Conservation (phyloP, 2,797 vertebrate genomes). For the Rhynchonycteris naso region DNA sequence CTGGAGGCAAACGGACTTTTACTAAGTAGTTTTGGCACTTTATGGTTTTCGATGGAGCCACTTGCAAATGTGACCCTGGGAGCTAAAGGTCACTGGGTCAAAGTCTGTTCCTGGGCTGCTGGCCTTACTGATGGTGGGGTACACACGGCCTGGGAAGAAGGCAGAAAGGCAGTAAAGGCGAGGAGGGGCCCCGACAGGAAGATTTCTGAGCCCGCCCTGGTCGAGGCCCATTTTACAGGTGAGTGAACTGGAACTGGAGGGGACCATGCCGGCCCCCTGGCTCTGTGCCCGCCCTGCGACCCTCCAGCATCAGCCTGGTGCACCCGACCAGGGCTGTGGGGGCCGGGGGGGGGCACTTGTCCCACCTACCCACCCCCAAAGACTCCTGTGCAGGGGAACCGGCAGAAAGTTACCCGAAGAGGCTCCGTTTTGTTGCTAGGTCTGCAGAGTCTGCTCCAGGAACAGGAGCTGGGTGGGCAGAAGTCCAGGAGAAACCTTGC, state of each 20-base stretch:
- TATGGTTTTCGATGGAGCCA: neutral
- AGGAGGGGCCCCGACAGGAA: neutral
- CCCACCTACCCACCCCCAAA: rapidly evolving
- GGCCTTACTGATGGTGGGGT: neutral
- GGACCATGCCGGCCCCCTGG: neutral
- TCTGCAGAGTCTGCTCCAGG: neutral
- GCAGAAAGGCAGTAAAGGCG: neutral
- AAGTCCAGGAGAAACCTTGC: rapidly evolving
- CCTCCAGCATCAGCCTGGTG: neutral
- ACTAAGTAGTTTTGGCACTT: neutral
- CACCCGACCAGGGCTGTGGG: neutral
- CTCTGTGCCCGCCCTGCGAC: neutral
- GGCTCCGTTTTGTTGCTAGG: neutral
- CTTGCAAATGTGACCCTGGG: neutral
- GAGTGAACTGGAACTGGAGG: neutral
- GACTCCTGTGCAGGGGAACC: neutral
- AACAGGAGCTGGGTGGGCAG: neutral
- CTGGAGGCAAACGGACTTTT: neutral
- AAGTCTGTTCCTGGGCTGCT: neutral
- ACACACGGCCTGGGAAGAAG: neutral
- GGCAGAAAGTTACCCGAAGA: neutral
- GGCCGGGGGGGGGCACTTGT: neutral
- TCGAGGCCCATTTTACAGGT: neutral
- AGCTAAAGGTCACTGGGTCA: neutral
- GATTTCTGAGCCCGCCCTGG: neutral